Evolutionary conservation across 1,140 invertebrate species (phyloP).

Genomic region (Reticulitermes speratus): DNA sequence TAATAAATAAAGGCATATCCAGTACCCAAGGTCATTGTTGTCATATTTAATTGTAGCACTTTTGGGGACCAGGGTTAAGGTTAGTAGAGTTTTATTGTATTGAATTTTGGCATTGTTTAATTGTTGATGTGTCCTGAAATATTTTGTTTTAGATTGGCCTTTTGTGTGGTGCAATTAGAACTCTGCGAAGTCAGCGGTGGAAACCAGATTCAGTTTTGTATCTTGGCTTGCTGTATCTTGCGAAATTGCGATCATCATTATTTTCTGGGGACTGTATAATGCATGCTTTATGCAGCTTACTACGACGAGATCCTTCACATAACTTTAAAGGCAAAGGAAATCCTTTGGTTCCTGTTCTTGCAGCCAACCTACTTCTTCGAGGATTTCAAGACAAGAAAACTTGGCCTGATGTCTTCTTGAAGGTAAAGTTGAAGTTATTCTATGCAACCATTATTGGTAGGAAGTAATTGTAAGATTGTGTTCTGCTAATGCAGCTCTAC

Average conservation of each 20-base stretch:
- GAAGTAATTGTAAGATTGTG: neutral
- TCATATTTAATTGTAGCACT: no score
- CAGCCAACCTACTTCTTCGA: constrained; percentile 80
- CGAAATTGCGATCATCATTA: constrained; percentile 74
- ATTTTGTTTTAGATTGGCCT: constrained; percentile 45
- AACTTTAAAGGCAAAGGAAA: constrained; percentile 76
- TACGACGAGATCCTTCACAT: constrained; percentile 71
- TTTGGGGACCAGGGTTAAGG: no score
- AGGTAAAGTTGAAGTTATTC: constrained; percentile 49
- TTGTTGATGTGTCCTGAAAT: no score
- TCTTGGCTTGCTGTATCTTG: constrained; percentile 76
- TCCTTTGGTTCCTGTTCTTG: constrained; percentile 76
- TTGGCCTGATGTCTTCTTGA: constrained; percentile 78
- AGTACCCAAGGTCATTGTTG: neutral
- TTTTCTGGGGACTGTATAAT: constrained; percentile 78
- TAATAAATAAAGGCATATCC: no score
- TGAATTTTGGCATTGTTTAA: no score
- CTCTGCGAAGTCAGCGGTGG: constrained; percentile 62
- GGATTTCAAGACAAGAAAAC: constrained; percentile 74
- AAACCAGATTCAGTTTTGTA: constrained; percentile 81
- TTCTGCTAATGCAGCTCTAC: neutral
- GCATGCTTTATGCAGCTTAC: constrained; percentile 76
- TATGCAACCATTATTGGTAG: neutral
- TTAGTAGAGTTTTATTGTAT: no score
- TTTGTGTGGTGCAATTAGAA: constrained; percentile 62